Conservation (phyloP, 2,113 vertebrate species). For the Nerophis ophidion region DNA sequence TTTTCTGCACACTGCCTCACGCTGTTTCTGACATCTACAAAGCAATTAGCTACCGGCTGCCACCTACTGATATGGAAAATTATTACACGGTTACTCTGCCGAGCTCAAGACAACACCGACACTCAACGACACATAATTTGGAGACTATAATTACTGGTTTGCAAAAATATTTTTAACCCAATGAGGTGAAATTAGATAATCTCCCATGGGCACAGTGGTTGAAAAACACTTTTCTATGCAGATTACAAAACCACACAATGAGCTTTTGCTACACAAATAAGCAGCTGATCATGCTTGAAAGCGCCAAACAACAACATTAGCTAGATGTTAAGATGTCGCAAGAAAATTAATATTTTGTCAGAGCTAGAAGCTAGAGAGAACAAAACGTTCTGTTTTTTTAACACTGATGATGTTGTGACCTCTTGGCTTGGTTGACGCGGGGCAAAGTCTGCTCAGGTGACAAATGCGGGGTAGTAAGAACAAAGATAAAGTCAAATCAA, state of each 20-base stretch:
- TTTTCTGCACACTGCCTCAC: too few species aligned
- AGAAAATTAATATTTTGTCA: constrained; percentile 40
- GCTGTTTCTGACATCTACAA: too few species aligned
- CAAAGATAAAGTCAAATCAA: constrained; percentile 8
- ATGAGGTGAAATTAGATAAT: too few species aligned
- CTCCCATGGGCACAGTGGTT: neutral
- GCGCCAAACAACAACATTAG: constrained; percentile 45
- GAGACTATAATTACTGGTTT: too few species aligned
- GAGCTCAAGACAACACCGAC: too few species aligned
- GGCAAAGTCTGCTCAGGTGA: constrained; percentile 27
- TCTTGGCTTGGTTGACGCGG: constrained; percentile 15
- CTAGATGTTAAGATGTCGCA: constrained; percentile 25
- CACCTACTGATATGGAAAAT: too few species aligned
- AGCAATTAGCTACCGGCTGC: too few species aligned
- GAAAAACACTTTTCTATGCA: constrained; percentile 12
- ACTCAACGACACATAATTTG: too few species aligned
- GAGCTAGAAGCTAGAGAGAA: constrained; percentile 12
- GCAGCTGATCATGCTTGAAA: constrained; percentile 21
- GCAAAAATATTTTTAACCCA: too few species aligned
- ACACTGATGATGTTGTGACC: neutral
- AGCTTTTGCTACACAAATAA: constrained; percentile 12
- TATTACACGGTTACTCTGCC: too few species aligned
- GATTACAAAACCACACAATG: constrained; percentile 25
- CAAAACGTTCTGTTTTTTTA: constrained; percentile 16
- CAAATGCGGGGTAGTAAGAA: constrained; percentile 6